A percentile compares a stretch with the other conserved stretches of the same genome.
These are phyloP conservation scores for Temnopleurus reevesii DNA, from an alignment of 53 echinoderm and acorn worm species.

Conservation along the genomic window DNA sequence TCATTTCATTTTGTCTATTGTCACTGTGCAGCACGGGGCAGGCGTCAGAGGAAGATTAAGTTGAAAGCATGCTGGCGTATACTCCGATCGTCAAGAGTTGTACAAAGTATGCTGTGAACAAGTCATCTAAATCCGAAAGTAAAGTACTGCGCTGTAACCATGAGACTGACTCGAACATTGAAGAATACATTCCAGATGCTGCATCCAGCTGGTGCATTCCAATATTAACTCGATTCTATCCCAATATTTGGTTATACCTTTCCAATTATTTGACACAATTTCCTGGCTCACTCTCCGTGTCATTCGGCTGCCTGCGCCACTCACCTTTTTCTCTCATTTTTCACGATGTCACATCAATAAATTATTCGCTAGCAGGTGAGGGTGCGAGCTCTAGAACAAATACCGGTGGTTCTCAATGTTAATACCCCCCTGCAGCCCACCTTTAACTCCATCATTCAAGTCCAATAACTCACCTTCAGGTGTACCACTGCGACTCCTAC, in stretches of 20 bases:
- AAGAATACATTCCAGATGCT: not conserved
- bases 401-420: not conserved
- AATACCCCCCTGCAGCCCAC: not conserved
- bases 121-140: no score
- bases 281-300: not conserved
- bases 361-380: not conserved
- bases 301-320: constrained; percentile 9
- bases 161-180: not conserved
- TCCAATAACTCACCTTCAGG: not conserved
- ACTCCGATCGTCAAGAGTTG: no score
- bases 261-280: constrained; percentile 38
- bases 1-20: no score
- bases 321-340: constrained; percentile 4
- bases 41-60: no score
- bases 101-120: no score
- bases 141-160: no score
- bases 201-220: not conserved
- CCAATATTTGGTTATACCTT: constrained; percentile 28
- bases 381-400: constrained; percentile 18
- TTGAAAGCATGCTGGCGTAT: no score
- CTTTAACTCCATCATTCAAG: not conserved
- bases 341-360: not conserved
- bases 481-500: no score
- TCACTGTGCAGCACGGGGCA: no score
- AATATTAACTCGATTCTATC: constrained; percentile 19